These are phyloP conservation scores for Pseudomugil gertrudae DNA, from an alignment of 2,797 vertebrate species.

Conservation along the genomic window DNA sequence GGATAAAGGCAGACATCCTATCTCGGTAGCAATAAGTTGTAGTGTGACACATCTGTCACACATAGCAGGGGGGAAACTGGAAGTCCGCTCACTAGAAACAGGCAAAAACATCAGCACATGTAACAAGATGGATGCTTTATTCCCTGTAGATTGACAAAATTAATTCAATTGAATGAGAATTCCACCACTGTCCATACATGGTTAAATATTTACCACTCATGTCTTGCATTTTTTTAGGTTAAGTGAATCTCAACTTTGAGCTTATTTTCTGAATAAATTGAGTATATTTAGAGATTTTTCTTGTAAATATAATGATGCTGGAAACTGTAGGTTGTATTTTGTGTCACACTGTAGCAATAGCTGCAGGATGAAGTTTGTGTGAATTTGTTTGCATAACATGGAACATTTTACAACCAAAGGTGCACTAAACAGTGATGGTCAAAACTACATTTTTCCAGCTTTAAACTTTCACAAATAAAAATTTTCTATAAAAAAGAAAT, in stretches of 20 bases:
- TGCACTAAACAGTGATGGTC: neutral
- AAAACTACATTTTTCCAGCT: neutral
- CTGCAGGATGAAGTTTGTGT: neutral
- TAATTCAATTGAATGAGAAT: neutral
- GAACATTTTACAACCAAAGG: neutral
- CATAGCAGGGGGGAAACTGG: neutral
- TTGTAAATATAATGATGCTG: neutral
- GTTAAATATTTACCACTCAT: neutral
- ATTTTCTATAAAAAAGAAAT: neutral
- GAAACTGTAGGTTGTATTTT: neutral
- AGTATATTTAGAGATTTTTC: neutral
- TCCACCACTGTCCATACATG: neutral
- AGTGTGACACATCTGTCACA: neutral
- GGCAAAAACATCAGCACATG: neutral
- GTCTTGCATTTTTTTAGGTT: neutral
- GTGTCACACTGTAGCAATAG: neutral
- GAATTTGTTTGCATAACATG: neutral
- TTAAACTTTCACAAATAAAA: neutral
- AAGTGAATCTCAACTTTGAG: neutral
- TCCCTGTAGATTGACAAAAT: neutral
- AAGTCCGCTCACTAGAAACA: neutral
- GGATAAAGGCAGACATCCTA: neutral
- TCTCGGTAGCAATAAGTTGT: neutral
- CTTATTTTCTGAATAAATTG: neutral
- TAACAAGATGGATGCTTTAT: neutral